phyloP scores from a whole-genome alignment of 2,797 vertebrate species.

The Acanthis flammea region DNA sequence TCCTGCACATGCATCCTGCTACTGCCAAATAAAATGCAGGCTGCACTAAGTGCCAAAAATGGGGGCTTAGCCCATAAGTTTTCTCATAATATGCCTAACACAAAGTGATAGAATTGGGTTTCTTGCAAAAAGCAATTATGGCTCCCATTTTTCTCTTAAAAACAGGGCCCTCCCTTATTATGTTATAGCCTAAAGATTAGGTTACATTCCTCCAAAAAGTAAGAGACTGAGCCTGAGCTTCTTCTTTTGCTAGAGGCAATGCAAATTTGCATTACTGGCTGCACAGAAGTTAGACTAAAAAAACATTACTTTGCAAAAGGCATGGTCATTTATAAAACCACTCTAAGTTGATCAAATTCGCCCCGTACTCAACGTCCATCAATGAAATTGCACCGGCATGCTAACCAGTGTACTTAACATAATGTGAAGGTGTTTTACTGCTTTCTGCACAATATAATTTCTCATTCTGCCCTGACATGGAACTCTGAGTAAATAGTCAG shows the following conservation, averaged over 20 bases:
- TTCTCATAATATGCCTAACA: neutral
- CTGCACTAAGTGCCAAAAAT: neutral
- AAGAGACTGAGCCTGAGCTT: neutral
- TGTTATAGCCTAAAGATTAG: neutral
- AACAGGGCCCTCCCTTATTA: neutral
- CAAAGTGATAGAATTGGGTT: conserved; percentile 6
- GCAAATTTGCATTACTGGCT: conserved; percentile 14
- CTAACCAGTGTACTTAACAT: conserved; percentile 28
- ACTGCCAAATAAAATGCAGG: neutral
- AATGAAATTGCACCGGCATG: neutral
- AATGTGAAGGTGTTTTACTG: conserved; percentile 59
- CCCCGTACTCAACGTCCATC: conserved; percentile 3
- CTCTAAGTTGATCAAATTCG: conserved; percentile 14
- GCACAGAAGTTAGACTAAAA: neutral
- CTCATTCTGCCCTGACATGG: conserved; percentile 18
- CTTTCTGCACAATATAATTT: conserved; percentile 42
- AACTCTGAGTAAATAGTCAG: conserved; percentile 21
- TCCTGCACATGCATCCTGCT: neutral
- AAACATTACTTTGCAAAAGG: conserved; percentile 10
- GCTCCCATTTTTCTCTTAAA: neutral
- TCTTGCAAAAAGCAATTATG: neutral
- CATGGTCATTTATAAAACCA: conserved; percentile 18
- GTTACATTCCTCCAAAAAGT: neutral
- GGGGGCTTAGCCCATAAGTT: neutral
- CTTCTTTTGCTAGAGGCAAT: conserved; percentile 42